phyloP scores from a whole-genome alignment of 2,113 vertebrate genomes.

The Sphyrna mokarran region DNA sequence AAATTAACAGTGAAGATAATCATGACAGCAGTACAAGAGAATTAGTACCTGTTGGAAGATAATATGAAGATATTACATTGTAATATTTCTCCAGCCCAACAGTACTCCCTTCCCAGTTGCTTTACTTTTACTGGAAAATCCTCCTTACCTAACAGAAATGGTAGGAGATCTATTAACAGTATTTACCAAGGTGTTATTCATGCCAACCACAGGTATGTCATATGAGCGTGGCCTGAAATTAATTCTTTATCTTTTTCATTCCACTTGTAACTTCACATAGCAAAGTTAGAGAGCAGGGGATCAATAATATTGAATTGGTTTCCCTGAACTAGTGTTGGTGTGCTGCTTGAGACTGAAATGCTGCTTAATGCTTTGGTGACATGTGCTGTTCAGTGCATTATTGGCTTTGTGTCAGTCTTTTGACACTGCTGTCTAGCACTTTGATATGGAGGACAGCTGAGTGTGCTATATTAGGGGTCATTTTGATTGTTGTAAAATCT shows the following conservation, averaged over 20 bases:
- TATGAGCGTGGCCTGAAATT: not conserved
- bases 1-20: not conserved
- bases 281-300: not conserved
- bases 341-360: not conserved
- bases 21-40: not conserved
- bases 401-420: not conserved
- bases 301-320: not conserved
- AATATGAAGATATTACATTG: conserved; percentile 31
- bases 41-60: conserved; percentile 1
- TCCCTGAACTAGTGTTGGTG: not conserved
- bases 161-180: conserved; percentile 41
- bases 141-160: conserved; percentile 42
- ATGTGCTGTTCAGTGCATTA: not conserved
- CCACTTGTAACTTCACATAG: not conserved
- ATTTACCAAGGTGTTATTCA: conserved; percentile 20
- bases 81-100: conserved; percentile 28
- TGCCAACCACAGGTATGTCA: not conserved
- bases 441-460: not conserved
- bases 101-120: conserved; percentile 40
- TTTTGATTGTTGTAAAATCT: not conserved
- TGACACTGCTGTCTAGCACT: not conserved
- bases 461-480: not conserved
- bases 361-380: not conserved
- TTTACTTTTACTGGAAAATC: conserved; percentile 49
- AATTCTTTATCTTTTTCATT: not conserved